Base-by-base conservation (phyloP, 2,888 invertebrate genomes). In the Thyatira batis region DNA sequence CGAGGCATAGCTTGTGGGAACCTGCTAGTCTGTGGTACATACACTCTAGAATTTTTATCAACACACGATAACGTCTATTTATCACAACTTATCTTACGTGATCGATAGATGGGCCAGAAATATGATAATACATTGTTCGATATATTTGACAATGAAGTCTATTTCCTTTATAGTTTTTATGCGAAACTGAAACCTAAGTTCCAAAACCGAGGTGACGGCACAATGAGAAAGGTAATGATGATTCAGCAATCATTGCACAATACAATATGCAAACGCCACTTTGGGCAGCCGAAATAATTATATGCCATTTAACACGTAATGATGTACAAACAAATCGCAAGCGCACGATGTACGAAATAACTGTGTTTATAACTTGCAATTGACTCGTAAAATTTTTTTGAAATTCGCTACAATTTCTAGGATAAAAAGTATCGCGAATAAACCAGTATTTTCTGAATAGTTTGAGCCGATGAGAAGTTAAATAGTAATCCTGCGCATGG, bases 1-100 rank as follows among this genome's bases (percentile, higher is more conserved):
- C 48, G 27, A 48, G 27, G 48, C 48, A 27, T 27, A 27, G 46
- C 17, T 10, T 11, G 13, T 21, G 23, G 9, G 13, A 45, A 13
- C n/a, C n/a, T 43, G 10, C 9, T 39, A 10, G 21, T 50, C 48
- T n/a, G 46, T 20, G 20, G n/a, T 17, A 49, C 45, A 20, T 9
- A 23, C n/a, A 45, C 20, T 17, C 20, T n/a, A 21, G 27, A 23
- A 23, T 25, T 51, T 55, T 58, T 53, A 52, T 64, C 57, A 59
- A 60, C 57, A 54, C 49, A 33, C 55, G 74, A 70, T 69, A 76
- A 63, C 57, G 70, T 65, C 63, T 50, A 56, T 61, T 73, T 78
- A 76, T 77, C 77, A 52, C 53, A 54, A 53, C 55, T 71, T 81
- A 80, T 81, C 80, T 65, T 55, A 57, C 58, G 56, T 65, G 70